phyloP scores from a whole-genome alignment of 2,797 vertebrate genomes.

The Bucorvus abyssinicus region DNA sequence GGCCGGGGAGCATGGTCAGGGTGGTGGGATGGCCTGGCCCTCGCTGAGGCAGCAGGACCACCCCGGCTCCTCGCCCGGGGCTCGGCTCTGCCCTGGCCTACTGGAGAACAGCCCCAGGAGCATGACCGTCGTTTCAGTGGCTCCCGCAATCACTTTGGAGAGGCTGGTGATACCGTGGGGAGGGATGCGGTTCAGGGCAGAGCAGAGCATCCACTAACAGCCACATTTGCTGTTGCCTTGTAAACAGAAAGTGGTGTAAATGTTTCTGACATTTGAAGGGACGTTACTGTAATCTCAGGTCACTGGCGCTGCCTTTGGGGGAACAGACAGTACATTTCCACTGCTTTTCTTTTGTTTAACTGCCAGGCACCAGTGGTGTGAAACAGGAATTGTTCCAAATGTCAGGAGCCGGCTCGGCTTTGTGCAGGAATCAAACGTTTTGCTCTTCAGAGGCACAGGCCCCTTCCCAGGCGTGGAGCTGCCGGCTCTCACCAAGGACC shows the following conservation, averaged over 20 bases:
- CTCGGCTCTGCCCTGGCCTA: not conserved
- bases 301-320: constrained; percentile 7
- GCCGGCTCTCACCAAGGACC: fast-evolving
- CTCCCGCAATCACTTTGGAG: not conserved
- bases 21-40: not conserved
- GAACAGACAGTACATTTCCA: constrained; percentile 40
- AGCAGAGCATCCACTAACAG: not conserved
- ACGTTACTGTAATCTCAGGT: not conserved
- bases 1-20: not conserved
- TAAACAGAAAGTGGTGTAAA: not conserved
- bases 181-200: not conserved
- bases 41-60: not conserved
- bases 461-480: fast-evolving
- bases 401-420: constrained; percentile 24
- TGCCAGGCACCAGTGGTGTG: constrained; percentile 14
- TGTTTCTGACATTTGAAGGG: not conserved
- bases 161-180: not conserved
- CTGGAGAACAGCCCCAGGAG: too few species aligned
- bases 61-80: fast-evolving
- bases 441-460: not conserved
- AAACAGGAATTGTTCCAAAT: constrained; percentile 40
- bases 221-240: not conserved
- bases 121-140: too few species aligned
- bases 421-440: not conserved
- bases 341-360: constrained; percentile 6